Conservation (phyloP, 2,797 vertebrate species). For the Garrulus glandarius region DNA sequence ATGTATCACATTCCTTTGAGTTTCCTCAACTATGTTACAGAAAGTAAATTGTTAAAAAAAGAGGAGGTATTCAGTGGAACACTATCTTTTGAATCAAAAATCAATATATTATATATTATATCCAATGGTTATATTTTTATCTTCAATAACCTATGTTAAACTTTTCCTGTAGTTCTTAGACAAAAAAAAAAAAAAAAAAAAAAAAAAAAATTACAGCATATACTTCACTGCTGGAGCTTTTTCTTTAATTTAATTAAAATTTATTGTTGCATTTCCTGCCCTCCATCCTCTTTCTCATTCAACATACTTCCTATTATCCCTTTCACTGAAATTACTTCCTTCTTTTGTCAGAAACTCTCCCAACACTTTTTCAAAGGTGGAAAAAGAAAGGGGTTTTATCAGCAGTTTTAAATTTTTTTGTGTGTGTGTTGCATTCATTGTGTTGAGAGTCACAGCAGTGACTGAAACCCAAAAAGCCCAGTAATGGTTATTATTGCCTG, state of each 20-base stretch:
- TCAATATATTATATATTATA: background rate
- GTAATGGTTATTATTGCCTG: constrained; percentile 38
- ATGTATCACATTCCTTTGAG: background rate
- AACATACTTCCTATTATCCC: constrained; percentile 35
- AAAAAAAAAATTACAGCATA: background rate
- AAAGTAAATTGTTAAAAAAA: background rate
- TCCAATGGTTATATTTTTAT: constrained; percentile 29
- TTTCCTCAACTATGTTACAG: background rate
- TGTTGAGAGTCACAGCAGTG: constrained; percentile 58
- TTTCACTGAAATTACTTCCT: constrained; percentile 58
- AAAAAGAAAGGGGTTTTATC: constrained; percentile 49
- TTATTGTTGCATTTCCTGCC: constrained; percentile 37
- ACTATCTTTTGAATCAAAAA: constrained; percentile 37
- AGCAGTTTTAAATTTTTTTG: constrained; percentile 61
- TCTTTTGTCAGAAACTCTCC: constrained; percentile 52
- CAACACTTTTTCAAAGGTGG: constrained; percentile 46
- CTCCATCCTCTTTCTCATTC: constrained; percentile 26
- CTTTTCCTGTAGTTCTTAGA: background rate
- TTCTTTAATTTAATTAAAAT: constrained; percentile 68
- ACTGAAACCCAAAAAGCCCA: constrained; percentile 35
- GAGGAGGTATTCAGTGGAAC: background rate
- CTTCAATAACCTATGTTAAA: constrained; percentile 31
- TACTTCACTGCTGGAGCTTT: constrained; percentile 33
- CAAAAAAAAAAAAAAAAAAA: background rate
- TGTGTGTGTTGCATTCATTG: constrained; percentile 44